Base-by-base conservation (phyloP, 2,113 vertebrate species). In the Oenanthe melanoleuca region DNA sequence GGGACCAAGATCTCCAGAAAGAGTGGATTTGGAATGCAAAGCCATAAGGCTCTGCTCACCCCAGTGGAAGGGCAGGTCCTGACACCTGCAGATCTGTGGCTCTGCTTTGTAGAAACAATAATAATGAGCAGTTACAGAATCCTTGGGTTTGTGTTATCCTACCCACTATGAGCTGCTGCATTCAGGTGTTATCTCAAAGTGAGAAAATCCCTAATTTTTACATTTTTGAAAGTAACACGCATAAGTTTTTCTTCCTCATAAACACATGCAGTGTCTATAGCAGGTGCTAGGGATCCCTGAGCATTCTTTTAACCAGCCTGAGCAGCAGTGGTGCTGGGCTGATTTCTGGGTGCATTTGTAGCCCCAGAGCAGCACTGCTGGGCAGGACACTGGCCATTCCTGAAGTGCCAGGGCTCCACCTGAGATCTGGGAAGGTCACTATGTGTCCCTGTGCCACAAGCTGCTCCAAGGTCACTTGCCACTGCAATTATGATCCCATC, bases 361-460 rank as follows among this genome's bases (percentile, higher is more conserved):
- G n/a, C 14, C 44, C 24, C 4, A 4, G 34, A 52, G 33, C 64
- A 81, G 42, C 64, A 15, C 21, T 44, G 45, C 69, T 77, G 53
- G 29, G 3, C 44, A 42, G 57, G 52, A 20, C 11, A 0, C 2
- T 26, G 19, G 25, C 31, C 2, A 0, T n/a, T 59, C 12, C 33
- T 29, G 29, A 5, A 29, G 17, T 5, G 24, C 23, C 44, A 75
- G 44, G 40, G 37, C 53, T 82, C 11, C 34, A 3, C 0, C 2
- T 21, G 73, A 57, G 0, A 0, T 0, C 0, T 59, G 71, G 67
- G 47, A 57, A 92, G 38, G 84, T 81, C 57, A 6, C 37, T 12
- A 8, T 1, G 5, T 44, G 59, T 70, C 77, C 31, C 56, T 66
- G 34, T 2, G 0, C 45, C 74, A 14, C 5, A 7, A 8, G 52